Percentiles rank a stretch among this genome's conserved stretches.
These are phyloP conservation scores for Ectemnius continuus DNA, from an alignment of 2,888 invertebrate species.

Conservation along the genomic window DNA sequence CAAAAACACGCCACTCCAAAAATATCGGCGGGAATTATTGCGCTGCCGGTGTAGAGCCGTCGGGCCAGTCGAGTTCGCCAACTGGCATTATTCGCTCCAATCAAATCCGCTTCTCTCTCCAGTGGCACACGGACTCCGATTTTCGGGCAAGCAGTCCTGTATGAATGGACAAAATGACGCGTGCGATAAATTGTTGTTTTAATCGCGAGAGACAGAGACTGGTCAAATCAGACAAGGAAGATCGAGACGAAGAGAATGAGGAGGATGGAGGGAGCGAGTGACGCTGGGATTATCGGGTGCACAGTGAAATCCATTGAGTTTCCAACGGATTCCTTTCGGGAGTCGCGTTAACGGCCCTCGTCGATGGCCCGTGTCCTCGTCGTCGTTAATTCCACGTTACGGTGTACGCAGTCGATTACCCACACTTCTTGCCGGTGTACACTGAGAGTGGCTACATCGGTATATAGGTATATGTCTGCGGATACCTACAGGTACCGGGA, in stretches of 20 bases:
- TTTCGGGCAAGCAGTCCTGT: no score
- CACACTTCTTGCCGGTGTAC: conserved; percentile 13
- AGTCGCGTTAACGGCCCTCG: conserved; percentile 35
- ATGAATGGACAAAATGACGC: no score
- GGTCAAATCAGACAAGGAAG: conserved; percentile 28
- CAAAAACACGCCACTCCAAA: no score
- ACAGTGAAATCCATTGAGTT: conserved; percentile 39
- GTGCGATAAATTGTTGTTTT: no score
- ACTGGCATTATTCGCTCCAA: no score
- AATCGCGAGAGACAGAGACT: no score
- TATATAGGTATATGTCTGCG: conserved; percentile 12
- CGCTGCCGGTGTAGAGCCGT: no score
- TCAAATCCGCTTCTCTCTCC: no score
- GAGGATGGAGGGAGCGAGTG: conserved; percentile 12
- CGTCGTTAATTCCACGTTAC: conserved; percentile 56
- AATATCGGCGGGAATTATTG: no score
- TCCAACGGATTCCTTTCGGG: conserved; percentile 44
- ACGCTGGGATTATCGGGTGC: conserved; percentile 40
- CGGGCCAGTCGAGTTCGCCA: no score
- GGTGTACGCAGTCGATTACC: conserved; percentile 42
- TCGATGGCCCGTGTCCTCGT: conserved; percentile 30
- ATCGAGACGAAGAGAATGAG: neutral
- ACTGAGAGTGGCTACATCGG: no score
- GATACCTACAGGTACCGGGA: neutral
- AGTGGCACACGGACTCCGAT: no score